Evolutionary conservation across 2,888 invertebrate species (phyloP).

Genomic region (Altica lythri): DNA sequence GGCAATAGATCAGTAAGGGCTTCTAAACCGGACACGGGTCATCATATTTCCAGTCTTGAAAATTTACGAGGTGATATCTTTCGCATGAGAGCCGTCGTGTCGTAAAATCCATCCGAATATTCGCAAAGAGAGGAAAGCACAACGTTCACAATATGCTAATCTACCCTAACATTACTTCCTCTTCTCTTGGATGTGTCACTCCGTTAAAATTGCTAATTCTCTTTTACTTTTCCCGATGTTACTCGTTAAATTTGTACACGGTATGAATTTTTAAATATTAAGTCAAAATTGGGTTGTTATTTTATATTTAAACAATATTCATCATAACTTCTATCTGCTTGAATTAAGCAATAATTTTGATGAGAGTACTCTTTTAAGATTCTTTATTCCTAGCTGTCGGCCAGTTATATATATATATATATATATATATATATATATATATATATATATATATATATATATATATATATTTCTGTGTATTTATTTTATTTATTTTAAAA

Average conservation of each 20-base stretch:
- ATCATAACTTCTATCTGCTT: too few relatives aligned
- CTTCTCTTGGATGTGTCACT: constrained; percentile 41
- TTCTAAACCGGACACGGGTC: constrained; percentile 28
- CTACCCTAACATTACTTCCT: constrained; percentile 40
- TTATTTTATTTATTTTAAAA: too few relatives aligned
- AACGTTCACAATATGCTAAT: constrained; percentile 46
- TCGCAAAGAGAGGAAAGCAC: constrained; percentile 34
- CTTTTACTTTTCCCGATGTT: constrained; percentile 40
- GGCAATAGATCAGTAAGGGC: constrained; percentile 7
- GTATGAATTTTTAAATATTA: constrained; percentile 38
- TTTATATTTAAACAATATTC: too few relatives aligned
- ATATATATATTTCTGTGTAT: too few relatives aligned
- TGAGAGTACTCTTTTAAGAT: too few relatives aligned
- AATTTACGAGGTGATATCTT: constrained; percentile 32
- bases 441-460: too few relatives aligned
- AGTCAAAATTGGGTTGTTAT: constrained; percentile 10
- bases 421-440: too few relatives aligned
- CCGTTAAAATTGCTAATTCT: constrained; percentile 48
- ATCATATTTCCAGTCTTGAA: constrained; percentile 31
- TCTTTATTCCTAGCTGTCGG: too few relatives aligned
- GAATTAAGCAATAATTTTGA: too few relatives aligned
- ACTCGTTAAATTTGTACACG: constrained; percentile 19
- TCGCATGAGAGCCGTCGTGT: constrained; percentile 32
- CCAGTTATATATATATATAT: too few relatives aligned
- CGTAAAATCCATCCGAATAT: constrained; percentile 39